Evolutionary conservation across 2,797 vertebrate genomes (phyloP).

Genomic region (Channallabes apus): DNA sequence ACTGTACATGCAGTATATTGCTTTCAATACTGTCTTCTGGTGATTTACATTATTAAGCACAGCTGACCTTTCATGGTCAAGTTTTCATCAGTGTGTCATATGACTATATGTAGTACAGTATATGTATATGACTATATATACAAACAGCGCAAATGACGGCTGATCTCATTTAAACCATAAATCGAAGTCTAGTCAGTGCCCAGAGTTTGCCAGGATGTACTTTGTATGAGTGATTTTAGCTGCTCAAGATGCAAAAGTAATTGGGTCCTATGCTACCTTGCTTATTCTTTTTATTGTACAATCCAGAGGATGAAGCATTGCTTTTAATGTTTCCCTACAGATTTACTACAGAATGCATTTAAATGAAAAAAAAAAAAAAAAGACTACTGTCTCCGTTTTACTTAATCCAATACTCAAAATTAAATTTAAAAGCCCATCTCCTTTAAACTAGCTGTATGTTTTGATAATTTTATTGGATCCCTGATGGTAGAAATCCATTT

Average conservation of each 20-base stretch:
- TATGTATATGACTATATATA: too few relatives aligned
- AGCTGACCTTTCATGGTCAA: too few relatives aligned
- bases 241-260: slow-evolving; percentile 40
- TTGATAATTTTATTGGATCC: background rate
- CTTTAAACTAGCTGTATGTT: background rate
- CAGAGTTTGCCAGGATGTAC: background rate
- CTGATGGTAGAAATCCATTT: background rate
- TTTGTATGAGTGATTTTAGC: slow-evolving; percentile 37
- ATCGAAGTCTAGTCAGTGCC: too few relatives aligned
- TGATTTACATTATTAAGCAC: too few relatives aligned
- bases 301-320: slow-evolving; percentile 1
- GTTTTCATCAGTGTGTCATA: too few relatives aligned
- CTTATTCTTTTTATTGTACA: slow-evolving; percentile 33
- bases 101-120: too few relatives aligned
- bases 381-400: background rate
- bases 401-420: background rate
- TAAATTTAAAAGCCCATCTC: slow-evolving; percentile 1
- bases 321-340: slow-evolving; percentile 24
- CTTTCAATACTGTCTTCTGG: too few relatives aligned
- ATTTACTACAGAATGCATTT: slow-evolving; percentile 7
- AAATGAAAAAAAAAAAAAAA: background rate
- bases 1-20: too few relatives aligned
- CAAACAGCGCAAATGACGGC: too few relatives aligned
- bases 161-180: too few relatives aligned
- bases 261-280: slow-evolving; percentile 35